These are phyloP conservation scores for Illadopsis cleaveri DNA, from an alignment of 2,113 vertebrate genomes.

Conservation along the genomic window DNA sequence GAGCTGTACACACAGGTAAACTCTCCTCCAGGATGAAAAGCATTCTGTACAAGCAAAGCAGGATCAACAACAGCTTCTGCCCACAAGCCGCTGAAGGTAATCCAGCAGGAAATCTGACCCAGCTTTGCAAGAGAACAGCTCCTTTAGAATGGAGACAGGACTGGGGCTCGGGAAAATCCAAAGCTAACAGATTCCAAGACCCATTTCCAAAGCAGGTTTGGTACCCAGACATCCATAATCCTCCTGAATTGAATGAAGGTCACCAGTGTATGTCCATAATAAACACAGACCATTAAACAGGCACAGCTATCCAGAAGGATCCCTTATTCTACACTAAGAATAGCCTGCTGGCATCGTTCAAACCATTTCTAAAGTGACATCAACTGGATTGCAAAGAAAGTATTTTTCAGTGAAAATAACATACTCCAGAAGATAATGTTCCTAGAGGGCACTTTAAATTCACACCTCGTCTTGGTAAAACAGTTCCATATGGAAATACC, in stretches of 20 bases:
- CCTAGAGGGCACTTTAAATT: not conserved
- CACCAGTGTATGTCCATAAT: not conserved
- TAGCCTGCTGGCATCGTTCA: not conserved
- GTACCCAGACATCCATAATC: not conserved
- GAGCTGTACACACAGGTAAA: not conserved
- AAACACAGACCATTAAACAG: not conserved
- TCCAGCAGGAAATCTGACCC: not conserved
- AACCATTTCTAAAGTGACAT: not conserved
- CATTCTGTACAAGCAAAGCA: fast-evolving
- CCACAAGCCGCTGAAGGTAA: not conserved
- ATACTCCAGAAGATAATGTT: not conserved
- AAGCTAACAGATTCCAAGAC: not conserved
- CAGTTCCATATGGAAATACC: constrained; percentile 36
- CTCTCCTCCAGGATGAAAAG: not conserved
- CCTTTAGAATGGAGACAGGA: not conserved
- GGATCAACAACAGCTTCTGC: not conserved
- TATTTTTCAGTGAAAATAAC: not conserved
- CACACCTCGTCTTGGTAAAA: constrained; percentile 3
- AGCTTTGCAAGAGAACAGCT: not conserved
- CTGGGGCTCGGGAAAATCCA: not conserved
- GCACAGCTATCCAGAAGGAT: not conserved
- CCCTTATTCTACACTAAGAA: not conserved
- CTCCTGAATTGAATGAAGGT: not conserved
- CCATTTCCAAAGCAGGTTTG: not conserved
- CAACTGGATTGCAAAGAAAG: not conserved